These are phyloP conservation scores for Gandaritis pyraliata DNA, from an alignment of 2,888 invertebrate species.

Conservation along the genomic window DNA sequence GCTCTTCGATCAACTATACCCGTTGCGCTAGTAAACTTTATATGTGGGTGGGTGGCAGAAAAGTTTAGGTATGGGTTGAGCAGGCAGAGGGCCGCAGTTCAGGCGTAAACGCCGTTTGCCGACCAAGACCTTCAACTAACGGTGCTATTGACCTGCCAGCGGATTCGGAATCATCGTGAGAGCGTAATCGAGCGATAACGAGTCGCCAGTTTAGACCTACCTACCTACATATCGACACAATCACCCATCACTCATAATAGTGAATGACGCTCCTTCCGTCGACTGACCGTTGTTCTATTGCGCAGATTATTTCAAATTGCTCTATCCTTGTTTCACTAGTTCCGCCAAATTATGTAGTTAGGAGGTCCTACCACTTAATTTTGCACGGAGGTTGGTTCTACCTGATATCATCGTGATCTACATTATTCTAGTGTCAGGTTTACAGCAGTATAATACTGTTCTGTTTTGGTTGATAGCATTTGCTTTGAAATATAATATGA, in stretches of 20 bases:
- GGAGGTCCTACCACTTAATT: background rate
- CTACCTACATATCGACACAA: constrained; percentile 37
- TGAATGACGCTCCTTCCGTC: constrained; percentile 36
- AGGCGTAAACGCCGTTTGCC: constrained; percentile 29
- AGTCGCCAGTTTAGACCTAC: constrained; percentile 34
- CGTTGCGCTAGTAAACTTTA: constrained; percentile 10
- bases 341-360: constrained; percentile 4
- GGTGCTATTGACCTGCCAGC: constrained; percentile 68
- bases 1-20: no score
- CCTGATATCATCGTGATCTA: background rate
- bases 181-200: constrained; percentile 52
- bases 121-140: constrained; percentile 70
- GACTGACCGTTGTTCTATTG: constrained; percentile 32
- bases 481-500: no score
- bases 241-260: constrained; percentile 16
- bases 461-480: no score
- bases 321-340: constrained; percentile 28
- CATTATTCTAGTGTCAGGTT: no score
- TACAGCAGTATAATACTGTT: no score
- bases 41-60: constrained; percentile 43
- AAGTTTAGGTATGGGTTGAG: constrained; percentile 46
- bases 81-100: constrained; percentile 33
- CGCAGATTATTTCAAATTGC: constrained; percentile 60
- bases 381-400: background rate
- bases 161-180: constrained; percentile 32